Percentiles rank a stretch among this genome's conserved stretches.
These are phyloP conservation scores for Leptocoma aspasia DNA, from an alignment of 2,113 vertebrate species.

Conservation along the genomic window DNA sequence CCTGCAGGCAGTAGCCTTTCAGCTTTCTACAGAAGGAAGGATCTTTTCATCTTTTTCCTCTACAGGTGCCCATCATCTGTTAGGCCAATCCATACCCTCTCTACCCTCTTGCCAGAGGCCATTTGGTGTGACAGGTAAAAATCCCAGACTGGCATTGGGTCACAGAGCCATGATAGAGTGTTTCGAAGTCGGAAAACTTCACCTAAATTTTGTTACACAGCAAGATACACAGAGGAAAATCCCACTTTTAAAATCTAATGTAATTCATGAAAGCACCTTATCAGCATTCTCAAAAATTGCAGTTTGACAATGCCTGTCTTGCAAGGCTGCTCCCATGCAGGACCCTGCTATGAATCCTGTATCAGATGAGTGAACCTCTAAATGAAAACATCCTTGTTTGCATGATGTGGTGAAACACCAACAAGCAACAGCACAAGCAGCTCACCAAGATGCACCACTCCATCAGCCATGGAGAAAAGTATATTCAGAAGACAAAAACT, in stretches of 20 bases:
- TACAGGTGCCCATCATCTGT: not conserved
- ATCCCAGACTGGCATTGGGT: not conserved
- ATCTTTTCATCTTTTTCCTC: not conserved
- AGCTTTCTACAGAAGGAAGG: not conserved
- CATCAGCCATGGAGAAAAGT: not conserved
- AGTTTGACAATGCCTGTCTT: not conserved
- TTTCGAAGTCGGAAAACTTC: not conserved
- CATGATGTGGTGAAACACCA: fast-evolving
- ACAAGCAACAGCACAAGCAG: not conserved
- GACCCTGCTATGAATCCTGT: not conserved
- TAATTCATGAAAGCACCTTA: not conserved
- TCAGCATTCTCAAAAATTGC: not conserved
- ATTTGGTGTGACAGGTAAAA: not conserved
- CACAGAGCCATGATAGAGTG: not conserved
- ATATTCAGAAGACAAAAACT: not conserved
- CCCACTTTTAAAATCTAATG: not conserved
- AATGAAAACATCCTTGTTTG: not conserved
- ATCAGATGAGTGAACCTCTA: not conserved
- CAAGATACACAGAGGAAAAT: not conserved
- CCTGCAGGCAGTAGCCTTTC: not conserved
- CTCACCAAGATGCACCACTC: not conserved
- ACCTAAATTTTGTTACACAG: not conserved
- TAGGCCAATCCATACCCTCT: not conserved
- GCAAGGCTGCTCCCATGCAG: not conserved
- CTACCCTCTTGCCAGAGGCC: not conserved